phyloP scores from a whole-genome alignment of 2,113 vertebrate species.

The Ivindomyrus marchei region DNA sequence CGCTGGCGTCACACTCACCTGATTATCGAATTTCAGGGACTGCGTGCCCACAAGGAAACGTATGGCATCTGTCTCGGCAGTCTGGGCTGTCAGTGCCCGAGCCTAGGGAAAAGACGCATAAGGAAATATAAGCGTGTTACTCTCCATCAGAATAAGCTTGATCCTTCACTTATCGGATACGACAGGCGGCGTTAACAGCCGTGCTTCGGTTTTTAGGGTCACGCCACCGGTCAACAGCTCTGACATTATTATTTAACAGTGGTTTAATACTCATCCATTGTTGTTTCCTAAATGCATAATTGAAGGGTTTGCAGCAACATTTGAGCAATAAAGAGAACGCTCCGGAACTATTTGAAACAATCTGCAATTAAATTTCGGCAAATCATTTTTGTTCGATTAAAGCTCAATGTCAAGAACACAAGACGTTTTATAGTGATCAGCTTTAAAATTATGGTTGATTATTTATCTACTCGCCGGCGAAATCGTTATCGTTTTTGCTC shows the following conservation, averaged over 20 bases:
- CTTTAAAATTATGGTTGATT: neutral
- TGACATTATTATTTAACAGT: neutral
- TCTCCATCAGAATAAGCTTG: neutral
- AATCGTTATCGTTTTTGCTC: neutral
- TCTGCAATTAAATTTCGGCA: neutral
- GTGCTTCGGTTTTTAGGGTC: neutral
- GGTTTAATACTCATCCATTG: neutral
- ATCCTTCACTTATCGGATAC: neutral
- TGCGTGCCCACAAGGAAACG: constrained; percentile 96
- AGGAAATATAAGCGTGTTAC: constrained; percentile 14
- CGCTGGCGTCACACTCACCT: constrained; percentile 69
- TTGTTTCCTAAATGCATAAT: neutral
- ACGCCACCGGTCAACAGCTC: neutral
- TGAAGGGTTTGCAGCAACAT: neutral
- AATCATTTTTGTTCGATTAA: neutral
- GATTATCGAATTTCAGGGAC: constrained; percentile 95
- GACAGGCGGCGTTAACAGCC: neutral
- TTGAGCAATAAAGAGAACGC: neutral
- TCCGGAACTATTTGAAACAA: neutral
- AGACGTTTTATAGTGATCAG: neutral
- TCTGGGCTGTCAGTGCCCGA: constrained; percentile 87
- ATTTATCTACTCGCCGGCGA: neutral
- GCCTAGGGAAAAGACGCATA: constrained; percentile 62
- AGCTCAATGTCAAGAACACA: neutral
- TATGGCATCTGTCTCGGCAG: constrained; percentile 92